A percentile compares a stretch with the other conserved stretches of the same genome.
These are phyloP conservation scores for Anthopleura sola DNA, from an alignment of 64 coral and sea anemone genomes.

Conservation along the genomic window DNA sequence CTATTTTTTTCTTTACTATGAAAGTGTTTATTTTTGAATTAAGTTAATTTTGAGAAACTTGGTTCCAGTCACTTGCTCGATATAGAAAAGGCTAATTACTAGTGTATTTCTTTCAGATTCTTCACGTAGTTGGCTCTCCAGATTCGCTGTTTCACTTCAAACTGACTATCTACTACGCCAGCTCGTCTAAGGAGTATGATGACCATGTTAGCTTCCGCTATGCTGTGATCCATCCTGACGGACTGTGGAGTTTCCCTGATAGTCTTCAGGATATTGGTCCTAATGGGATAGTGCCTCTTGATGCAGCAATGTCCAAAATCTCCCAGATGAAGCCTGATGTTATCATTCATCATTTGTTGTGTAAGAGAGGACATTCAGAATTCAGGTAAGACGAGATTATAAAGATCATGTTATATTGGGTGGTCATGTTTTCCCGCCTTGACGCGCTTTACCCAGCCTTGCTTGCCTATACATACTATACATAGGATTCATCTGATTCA, in stretches of 20 bases:
- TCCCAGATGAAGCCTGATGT: background rate
- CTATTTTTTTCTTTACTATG: no score
- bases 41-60: no score
- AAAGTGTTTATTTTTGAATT: no score
- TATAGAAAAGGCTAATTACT: background rate
- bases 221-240: background rate
- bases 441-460: no score
- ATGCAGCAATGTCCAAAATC: background rate
- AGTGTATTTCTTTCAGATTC: background rate
- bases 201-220: background rate
- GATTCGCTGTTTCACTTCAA: background rate
- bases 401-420: no score
- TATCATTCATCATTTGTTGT: background rate
- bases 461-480: no score
- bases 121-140: slow-evolving; percentile 3
- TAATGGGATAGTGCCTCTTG: background rate
- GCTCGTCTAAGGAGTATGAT: background rate
- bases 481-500: no score
- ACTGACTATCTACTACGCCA: background rate
- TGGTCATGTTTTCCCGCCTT: no score
- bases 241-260: background rate
- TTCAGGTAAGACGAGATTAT: background rate
- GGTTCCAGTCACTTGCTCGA: no score
- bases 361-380: background rate
- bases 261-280: background rate